Evolutionary conservation across 1,140 invertebrate genomes (phyloP).

Genomic region (Lordiphosa clarofinis): DNA sequence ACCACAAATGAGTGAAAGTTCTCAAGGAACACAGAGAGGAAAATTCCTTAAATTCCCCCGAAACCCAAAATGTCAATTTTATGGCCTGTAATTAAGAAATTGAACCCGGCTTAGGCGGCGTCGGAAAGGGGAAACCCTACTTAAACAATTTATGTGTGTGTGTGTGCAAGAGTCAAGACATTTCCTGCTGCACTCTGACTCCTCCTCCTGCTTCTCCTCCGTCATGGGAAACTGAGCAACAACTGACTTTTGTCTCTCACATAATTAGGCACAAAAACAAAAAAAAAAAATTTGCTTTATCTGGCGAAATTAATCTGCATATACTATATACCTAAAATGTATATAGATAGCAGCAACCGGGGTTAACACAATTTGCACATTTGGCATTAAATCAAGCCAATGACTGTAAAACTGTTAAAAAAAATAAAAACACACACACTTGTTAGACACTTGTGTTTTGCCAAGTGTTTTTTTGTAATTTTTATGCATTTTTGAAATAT

Average conservation of each 20-base stretch:
- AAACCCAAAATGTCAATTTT: no score
- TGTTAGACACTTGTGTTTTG: no score
- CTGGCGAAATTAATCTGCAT: slow-evolving; percentile 43
- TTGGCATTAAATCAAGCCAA: slow-evolving; percentile 7
- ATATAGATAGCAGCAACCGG: slow-evolving; percentile 13
- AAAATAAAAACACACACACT: slow-evolving; percentile 7
- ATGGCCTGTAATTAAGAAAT: no score
- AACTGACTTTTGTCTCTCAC: slow-evolving; percentile 19
- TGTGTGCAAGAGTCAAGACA: slow-evolving; percentile 26
- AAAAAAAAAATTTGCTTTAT: slow-evolving; percentile 40
- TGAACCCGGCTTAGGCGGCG: no score
- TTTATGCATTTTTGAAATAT: background rate
- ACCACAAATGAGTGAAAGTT: no score
- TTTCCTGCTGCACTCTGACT: slow-evolving; percentile 50
- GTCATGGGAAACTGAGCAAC: slow-evolving; percentile 64
- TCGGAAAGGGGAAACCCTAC: background rate
- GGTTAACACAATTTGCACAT: slow-evolving; percentile 8
- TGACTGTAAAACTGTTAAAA: slow-evolving; percentile 1
- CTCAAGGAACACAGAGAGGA: no score
- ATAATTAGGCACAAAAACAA: slow-evolving; percentile 46
- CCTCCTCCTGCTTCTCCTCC: slow-evolving; percentile 2
- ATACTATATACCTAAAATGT: slow-evolving; percentile 1
- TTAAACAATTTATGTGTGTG: background rate
- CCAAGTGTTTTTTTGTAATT: slow-evolving; percentile 14
- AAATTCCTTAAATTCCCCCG: no score